A percentile compares a stretch with the other conserved stretches of the same genome.
Conservation (phyloP, 2,797 vertebrate genomes). For the Chrysolophus pictus region DNA sequence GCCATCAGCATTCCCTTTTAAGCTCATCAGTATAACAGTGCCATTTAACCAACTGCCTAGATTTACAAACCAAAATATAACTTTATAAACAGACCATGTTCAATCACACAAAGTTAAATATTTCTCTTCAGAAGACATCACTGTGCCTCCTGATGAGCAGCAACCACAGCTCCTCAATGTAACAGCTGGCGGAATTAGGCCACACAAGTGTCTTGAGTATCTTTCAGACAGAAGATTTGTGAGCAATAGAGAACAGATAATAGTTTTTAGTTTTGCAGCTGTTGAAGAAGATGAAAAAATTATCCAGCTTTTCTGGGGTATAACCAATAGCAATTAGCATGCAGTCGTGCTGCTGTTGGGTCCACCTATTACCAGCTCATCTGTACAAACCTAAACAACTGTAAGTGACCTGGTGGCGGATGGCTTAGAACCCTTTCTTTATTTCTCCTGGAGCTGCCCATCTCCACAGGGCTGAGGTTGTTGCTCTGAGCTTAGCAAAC, state of each 20-base stretch:
- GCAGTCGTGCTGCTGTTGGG: background rate
- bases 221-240: conserved; percentile 3
- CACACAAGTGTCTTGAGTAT: conserved; percentile 5
- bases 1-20: background rate
- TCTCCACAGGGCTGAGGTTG: background rate
- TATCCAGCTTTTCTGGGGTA: background rate
- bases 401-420: background rate
- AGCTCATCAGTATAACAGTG: conserved; percentile 65
- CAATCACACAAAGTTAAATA: conserved; percentile 72
- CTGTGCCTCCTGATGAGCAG: background rate
- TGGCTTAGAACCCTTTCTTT: background rate
- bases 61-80: conserved; percentile 80
- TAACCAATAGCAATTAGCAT: background rate
- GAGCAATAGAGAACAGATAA: background rate
- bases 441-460: background rate
- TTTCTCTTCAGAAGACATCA: conserved; percentile 34
- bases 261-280: background rate
- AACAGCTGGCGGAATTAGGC: conserved; percentile 27
- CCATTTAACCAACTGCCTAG: conserved; percentile 77
- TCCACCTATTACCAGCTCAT: background rate
- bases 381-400: background rate
- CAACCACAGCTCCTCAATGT: background rate
- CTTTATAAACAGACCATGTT: conserved; percentile 74
- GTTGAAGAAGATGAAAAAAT: background rate
- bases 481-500: background rate